Evolutionary conservation across 2,113 vertebrate species (phyloP), one percentile per base, ranked within the genome.

Genomic region (Thunnus maccoyii): DNA sequence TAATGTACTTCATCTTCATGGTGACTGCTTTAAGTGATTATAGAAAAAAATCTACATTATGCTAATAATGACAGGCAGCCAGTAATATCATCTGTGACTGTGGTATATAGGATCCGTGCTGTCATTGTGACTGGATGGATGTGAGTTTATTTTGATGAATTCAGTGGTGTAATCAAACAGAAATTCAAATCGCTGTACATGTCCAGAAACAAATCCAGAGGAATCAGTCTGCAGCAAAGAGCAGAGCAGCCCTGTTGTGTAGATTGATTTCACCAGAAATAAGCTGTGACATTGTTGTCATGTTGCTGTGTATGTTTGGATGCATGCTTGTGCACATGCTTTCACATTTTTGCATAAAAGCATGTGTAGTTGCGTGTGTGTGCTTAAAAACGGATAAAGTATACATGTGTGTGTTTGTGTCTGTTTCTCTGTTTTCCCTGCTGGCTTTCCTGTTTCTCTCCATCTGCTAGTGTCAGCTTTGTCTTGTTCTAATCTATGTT

Each of bases 401-500:
- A 18, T 57, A 9, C 61, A 22, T 82, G 30, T 16, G 13, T 44
- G 30, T 70, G 64, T 68, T 16, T 81, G 48, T 51, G 47, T 76
- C 12, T 74, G 48, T 56, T 46, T 61, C 10, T 74, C 1, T 72
- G 55, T 63, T 72, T 67, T 22, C 46, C 36, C 54, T 68, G 61
- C 58, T 36, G 52, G 56, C 57, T 72, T 73, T 44, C 52, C 15
- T 62, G 44, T 62, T 63, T 48, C 71, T 72, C 62, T 69, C 68
- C 52, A 22, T 69, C 51, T 76, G 79, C 32, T 36, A 18, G 30
- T 27, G 27, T 58, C 41, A 2, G 14, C 47, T 46, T 2, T 44
- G 16, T 61, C 58, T 60, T 41, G 20, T 27, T 58, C 30, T 55
- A 50, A 78, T 85, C 50, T 69, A 56, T 77, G 51, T 82, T 76